Evolutionary conservation across 2,797 vertebrate genomes (phyloP).

Genomic region (Microctenopoma steveboyesi): DNA sequence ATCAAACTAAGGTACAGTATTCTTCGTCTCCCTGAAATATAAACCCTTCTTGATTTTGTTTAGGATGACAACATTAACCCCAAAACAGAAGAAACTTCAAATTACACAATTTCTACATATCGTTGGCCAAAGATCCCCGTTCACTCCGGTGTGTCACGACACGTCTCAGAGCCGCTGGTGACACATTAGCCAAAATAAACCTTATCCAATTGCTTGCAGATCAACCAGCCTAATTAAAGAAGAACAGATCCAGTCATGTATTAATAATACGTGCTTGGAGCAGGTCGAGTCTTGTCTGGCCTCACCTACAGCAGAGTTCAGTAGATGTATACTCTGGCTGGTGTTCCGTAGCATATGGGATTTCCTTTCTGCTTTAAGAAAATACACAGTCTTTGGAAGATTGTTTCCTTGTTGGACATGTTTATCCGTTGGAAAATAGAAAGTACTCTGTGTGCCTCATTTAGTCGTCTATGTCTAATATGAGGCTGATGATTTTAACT

Average conservation of each 20-base stretch:
- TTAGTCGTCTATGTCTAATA: background rate
- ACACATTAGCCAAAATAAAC: conserved; percentile 52
- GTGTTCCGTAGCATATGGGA: conserved; percentile 7
- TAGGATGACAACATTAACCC: conserved; percentile 17
- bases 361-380: conserved; percentile 30
- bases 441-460: conserved; percentile 1
- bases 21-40: background rate
- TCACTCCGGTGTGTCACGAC: conserved; percentile 40
- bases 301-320: conserved; percentile 57
- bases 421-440: background rate
- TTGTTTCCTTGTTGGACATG: background rate
- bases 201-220: conserved; percentile 44
- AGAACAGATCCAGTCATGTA: conserved; percentile 64
- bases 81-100: conserved; percentile 36
- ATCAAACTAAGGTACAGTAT: conserved; percentile 4
- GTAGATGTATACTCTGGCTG: conserved; percentile 10
- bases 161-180: conserved; percentile 19
- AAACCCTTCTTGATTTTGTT: conserved; percentile 1
- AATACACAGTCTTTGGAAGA: background rate
- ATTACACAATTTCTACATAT: conserved; percentile 5
- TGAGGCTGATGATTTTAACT: background rate
- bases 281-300: conserved; percentile 57
- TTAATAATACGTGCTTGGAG: conserved; percentile 33
- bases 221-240: conserved; percentile 54
- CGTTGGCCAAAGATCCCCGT: conserved; percentile 31